phyloP scores from a whole-genome alignment of 2,797 vertebrate genomes.

The Pogonophryne albipinna region DNA sequence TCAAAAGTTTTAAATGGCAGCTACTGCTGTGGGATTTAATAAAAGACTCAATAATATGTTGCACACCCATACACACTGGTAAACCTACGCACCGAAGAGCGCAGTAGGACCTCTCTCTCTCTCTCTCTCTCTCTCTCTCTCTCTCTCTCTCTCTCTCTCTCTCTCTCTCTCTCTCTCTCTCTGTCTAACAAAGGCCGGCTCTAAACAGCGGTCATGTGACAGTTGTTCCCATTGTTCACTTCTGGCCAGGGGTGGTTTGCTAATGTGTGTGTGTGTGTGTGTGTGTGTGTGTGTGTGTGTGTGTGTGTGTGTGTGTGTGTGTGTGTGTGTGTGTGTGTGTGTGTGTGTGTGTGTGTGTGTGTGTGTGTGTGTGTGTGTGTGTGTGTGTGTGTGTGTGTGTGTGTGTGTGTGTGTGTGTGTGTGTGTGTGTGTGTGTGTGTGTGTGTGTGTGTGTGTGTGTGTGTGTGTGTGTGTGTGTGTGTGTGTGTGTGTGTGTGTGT shows the following conservation, averaged over 20 bases:
- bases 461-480: too few species aligned
- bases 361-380: too few species aligned
- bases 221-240: slow-evolving; percentile 79
- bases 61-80: slow-evolving; percentile 58
- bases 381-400: too few species aligned
- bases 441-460: too few species aligned
- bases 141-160: slow-evolving; percentile 14
- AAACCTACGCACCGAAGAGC: slow-evolving; percentile 74
- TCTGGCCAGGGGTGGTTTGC: slow-evolving; percentile 78
- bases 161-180: too few species aligned
- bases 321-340: too few species aligned
- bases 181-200: slow-evolving; percentile 73
- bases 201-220: slow-evolving; percentile 81
- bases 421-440: slow-evolving; percentile 15
- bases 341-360: too few species aligned
- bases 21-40: slow-evolving; percentile 80
- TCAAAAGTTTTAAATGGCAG: slow-evolving; percentile 64
- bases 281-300: too few species aligned
- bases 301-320: too few species aligned
- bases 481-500: too few species aligned
- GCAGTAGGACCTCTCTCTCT: slow-evolving; percentile 68
- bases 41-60: slow-evolving; percentile 78
- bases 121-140: not conserved
- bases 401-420: too few species aligned
- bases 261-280: slow-evolving; percentile 41